A percentile compares a stretch with the other conserved stretches of the same genome.
phyloP scores from a whole-genome alignment of 2,888 invertebrate species.

The Athrips mouffetella region DNA sequence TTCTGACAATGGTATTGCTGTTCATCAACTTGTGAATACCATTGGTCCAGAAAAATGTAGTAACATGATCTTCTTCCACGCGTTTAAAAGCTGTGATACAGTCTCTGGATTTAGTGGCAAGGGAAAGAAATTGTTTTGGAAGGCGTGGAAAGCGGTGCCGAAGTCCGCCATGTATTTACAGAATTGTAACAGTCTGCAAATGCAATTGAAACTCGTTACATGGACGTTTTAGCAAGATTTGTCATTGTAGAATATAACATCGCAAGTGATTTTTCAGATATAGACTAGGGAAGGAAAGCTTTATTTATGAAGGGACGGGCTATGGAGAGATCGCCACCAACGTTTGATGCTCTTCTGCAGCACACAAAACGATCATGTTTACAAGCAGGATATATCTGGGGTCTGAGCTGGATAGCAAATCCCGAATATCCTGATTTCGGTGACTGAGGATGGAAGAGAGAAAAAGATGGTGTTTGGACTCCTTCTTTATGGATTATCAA shows the following conservation, averaged over 20 bases:
- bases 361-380: conserved; percentile 17
- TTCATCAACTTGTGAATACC: conserved; percentile 17
- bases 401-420: conserved; percentile 18
- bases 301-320: conserved; percentile 19
- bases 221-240: conserved; percentile 15
- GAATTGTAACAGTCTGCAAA: background rate
- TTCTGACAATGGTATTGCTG: conserved; percentile 13
- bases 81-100: conserved; percentile 19
- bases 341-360: conserved; percentile 16
- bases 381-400: conserved; percentile 22
- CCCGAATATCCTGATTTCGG: conserved; percentile 18
- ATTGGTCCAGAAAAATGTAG: conserved; percentile 20
- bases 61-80: conserved; percentile 16
- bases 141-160: conserved; percentile 17
- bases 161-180: conserved; percentile 16
- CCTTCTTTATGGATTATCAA: conserved; percentile 4
- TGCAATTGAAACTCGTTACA: conserved; percentile 16
- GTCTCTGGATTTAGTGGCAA: conserved; percentile 20
- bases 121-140: conserved; percentile 17
- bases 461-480: conserved; percentile 17
- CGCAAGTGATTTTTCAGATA: conserved; percentile 3
- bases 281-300: conserved; percentile 15
- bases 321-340: conserved; percentile 19
- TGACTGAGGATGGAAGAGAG: conserved; percentile 13
- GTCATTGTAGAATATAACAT: conserved; percentile 6